phyloP scores from a whole-genome alignment of 2,888 invertebrate species.

The Orchestes rusci region DNA sequence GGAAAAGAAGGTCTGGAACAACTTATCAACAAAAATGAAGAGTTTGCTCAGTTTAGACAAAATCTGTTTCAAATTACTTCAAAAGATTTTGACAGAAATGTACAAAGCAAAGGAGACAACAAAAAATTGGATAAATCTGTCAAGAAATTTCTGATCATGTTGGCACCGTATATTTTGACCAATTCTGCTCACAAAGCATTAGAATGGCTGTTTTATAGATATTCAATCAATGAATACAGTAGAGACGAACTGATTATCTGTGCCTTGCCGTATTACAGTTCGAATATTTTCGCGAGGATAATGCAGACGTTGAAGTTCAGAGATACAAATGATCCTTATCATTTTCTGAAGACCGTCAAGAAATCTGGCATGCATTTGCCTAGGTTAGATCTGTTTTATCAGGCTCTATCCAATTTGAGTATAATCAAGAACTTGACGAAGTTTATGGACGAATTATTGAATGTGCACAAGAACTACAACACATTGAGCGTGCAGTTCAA shows the following conservation, averaged over 20 bases:
- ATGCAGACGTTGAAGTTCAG: slow-evolving; percentile 68
- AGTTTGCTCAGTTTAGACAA: slow-evolving; percentile 65
- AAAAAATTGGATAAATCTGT: slow-evolving; percentile 67
- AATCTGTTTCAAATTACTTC: slow-evolving; percentile 73
- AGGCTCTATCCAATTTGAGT: slow-evolving; percentile 56
- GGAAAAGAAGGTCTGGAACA: slow-evolving; percentile 82
- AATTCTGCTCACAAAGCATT: slow-evolving; percentile 82
- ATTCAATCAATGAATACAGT: slow-evolving; percentile 84
- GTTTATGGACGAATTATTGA: slow-evolving; percentile 51
- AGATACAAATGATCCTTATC: slow-evolving; percentile 57
- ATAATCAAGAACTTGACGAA: slow-evolving; percentile 59
- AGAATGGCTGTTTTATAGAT: slow-evolving; percentile 92
- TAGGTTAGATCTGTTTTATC: slow-evolving; percentile 64
- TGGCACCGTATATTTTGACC: slow-evolving; percentile 85
- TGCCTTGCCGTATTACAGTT: slow-evolving; percentile 89
- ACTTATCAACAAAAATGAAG: slow-evolving; percentile 63
- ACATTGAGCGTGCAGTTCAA: slow-evolving; percentile 65
- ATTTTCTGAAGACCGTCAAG: slow-evolving; percentile 68
- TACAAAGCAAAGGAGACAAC: slow-evolving; percentile 70
- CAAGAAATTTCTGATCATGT: slow-evolving; percentile 65
- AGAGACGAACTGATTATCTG: slow-evolving; percentile 70
- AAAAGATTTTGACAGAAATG: slow-evolving; percentile 71
- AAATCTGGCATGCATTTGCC: slow-evolving; percentile 68
- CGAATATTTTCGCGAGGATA: slow-evolving; percentile 76
- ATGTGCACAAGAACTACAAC: slow-evolving; percentile 53